Conservation (phyloP, 1,140 invertebrate species). For the Drosophila hydei region DNA sequence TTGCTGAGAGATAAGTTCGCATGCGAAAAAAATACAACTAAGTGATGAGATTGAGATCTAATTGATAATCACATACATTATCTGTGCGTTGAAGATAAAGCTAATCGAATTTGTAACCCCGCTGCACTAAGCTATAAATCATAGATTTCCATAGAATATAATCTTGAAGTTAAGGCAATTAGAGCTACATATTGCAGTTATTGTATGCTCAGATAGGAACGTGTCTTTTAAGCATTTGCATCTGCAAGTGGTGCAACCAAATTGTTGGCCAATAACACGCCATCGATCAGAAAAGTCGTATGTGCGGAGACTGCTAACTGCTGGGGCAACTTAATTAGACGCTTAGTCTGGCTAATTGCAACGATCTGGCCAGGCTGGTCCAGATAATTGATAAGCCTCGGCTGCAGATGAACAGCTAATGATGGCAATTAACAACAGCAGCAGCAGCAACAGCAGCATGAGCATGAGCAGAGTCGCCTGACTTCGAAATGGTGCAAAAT, state of each 20-base stretch:
- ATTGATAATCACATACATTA: too few species aligned
- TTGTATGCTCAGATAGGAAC: conserved; percentile 20
- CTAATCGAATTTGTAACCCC: neutral
- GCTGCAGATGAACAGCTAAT: conserved; percentile 76
- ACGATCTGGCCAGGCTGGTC: conserved; percentile 31
- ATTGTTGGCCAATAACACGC: conserved; percentile 31
- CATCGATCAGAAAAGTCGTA: conserved; percentile 70
- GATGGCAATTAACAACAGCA: conserved; percentile 71
- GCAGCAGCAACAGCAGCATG: conserved; percentile 23
- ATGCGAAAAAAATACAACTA: too few species aligned
- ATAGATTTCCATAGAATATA: neutral
- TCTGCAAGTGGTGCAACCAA: conserved; percentile 18
- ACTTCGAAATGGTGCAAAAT: conserved; percentile 75
- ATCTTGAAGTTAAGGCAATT: conserved; percentile 2
- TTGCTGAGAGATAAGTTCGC: too few species aligned
- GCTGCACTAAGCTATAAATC: neutral
- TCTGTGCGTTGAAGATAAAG: too few species aligned
- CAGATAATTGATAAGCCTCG: conserved; percentile 76
- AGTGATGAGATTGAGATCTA: too few species aligned
- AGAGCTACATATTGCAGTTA: conserved; percentile 5
- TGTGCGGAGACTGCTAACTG: conserved; percentile 43
- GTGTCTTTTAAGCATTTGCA: conserved; percentile 16
- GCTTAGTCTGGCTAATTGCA: conserved; percentile 74
- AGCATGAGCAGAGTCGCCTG: conserved; percentile 37
- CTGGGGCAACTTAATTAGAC: conserved; percentile 78